Conservation (phyloP, 2,113 vertebrate genomes). For the Phrynocephalus versicolor region DNA sequence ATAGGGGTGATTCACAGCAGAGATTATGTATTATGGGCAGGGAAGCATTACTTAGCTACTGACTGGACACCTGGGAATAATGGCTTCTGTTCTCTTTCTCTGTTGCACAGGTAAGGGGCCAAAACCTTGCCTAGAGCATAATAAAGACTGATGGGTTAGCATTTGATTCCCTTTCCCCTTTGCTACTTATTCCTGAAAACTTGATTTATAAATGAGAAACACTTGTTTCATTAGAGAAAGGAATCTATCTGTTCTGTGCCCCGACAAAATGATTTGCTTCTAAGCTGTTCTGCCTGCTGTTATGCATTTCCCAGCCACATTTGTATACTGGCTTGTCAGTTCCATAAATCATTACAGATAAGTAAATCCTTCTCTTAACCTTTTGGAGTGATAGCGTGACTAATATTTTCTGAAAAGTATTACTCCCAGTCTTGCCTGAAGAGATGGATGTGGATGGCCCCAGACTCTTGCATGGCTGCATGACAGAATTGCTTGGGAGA, state of each 20-base stretch:
- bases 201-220: constrained; percentile 66
- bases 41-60: constrained; percentile 41
- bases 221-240: constrained; percentile 65
- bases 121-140: background rate
- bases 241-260: constrained; percentile 48
- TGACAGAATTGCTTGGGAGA: constrained; percentile 34
- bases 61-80: constrained; percentile 47
- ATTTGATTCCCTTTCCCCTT: background rate
- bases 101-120: constrained; percentile 12
- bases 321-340: constrained; percentile 61
- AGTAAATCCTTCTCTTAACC: constrained; percentile 73
- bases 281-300: constrained; percentile 54
- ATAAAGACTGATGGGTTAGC: constrained; percentile 24
- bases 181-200: constrained; percentile 50
- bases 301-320: constrained; percentile 54
- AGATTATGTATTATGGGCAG: constrained; percentile 39
- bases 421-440: constrained; percentile 43
- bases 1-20: constrained; percentile 42
- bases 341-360: constrained; percentile 73
- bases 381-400: constrained; percentile 61
- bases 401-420: constrained; percentile 58
- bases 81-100: constrained; percentile 21
- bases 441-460: constrained; percentile 17
- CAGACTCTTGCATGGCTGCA: background rate
- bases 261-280: constrained; percentile 64